Percentiles rank a stretch among this genome's conserved stretches.
Conservation (phyloP, 2,113 vertebrate genomes). For the Plecturocebus donacophilus region DNA sequence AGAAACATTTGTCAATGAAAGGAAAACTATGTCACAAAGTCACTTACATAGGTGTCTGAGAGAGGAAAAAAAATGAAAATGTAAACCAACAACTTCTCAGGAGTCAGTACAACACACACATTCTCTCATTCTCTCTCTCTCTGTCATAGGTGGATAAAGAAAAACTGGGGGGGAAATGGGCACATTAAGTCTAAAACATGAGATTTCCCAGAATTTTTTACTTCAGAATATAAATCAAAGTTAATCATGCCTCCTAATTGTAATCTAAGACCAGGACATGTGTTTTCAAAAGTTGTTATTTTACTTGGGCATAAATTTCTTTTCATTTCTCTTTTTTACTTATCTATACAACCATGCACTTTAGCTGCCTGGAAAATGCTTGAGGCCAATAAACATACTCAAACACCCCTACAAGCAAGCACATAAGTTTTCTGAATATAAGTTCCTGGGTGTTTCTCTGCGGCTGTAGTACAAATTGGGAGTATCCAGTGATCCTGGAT, state of each 20-base stretch:
- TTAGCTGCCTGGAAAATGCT: neutral
- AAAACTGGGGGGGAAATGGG: neutral
- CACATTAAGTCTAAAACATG: neutral
- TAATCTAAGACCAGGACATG: slow-evolving; percentile 12
- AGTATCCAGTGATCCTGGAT: neutral
- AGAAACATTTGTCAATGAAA: slow-evolving; percentile 22
- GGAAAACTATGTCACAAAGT: neutral
- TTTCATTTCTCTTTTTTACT: neutral
- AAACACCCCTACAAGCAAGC: slow-evolving; percentile 8
- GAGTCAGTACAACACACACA: neutral
- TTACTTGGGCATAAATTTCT: neutral
- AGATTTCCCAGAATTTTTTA: neutral
- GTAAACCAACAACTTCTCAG: neutral
- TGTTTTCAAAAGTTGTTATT: slow-evolving; percentile 47
- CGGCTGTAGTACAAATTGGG: neutral
- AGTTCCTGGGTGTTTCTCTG: neutral
- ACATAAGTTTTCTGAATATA: neutral
- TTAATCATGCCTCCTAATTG: neutral
- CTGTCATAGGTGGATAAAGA: neutral
- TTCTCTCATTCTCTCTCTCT: neutral
- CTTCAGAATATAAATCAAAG: neutral
- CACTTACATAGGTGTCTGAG: neutral
- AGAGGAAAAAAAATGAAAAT: neutral
- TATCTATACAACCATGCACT: neutral
- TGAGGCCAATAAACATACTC: slow-evolving; percentile 2